phyloP scores from a whole-genome alignment of 2,888 invertebrate species.

The Alentia gelatinosa region DNA sequence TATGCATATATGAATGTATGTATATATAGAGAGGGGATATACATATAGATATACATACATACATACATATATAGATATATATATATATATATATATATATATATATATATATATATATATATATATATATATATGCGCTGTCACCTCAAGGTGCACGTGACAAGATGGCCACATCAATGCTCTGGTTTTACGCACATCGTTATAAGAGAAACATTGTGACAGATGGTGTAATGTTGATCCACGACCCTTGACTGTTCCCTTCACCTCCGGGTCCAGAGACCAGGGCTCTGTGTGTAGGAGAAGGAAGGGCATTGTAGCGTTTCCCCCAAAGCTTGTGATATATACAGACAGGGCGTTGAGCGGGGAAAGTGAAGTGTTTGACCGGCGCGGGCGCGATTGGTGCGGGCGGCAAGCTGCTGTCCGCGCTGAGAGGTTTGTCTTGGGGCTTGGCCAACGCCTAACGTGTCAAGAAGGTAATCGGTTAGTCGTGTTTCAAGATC shows the following conservation, averaged over 20 bases:
- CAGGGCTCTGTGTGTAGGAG: background rate
- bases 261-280: background rate
- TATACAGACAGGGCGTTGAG: conserved; percentile 34
- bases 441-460: conserved; percentile 24
- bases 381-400: background rate
- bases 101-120: too few species aligned
- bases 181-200: background rate
- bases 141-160: too few species aligned
- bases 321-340: background rate
- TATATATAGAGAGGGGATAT: background rate
- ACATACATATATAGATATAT: too few species aligned
- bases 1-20: background rate
- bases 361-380: background rate
- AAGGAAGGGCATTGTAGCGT: conserved; percentile 28
- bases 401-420: background rate
- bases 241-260: background rate
- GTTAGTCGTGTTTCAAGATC: conserved; percentile 40
- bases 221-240: conserved; percentile 31
- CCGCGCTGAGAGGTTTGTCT: conserved; percentile 37
- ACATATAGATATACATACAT: too few species aligned
- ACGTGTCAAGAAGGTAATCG: conserved; percentile 47
- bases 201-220: conserved; percentile 25
- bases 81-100: too few species aligned
- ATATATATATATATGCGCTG: too few species aligned
- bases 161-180: too few species aligned